Conservation (phyloP, 2,113 vertebrate species). For the Corydoras sp. region DNA sequence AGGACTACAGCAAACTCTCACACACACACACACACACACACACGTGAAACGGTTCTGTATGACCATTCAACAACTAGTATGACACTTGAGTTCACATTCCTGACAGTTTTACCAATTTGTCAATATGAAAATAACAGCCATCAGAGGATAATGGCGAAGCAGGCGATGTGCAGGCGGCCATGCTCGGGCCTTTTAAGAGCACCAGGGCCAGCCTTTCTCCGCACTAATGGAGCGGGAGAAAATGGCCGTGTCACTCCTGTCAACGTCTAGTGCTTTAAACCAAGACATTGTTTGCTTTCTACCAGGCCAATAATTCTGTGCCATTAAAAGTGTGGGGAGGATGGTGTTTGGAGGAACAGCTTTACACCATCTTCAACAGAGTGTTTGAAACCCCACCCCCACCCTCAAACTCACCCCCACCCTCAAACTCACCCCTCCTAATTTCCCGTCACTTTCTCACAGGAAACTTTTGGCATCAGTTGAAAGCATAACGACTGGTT, state of each 20-base stretch:
- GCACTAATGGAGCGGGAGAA: slow-evolving; percentile 64
- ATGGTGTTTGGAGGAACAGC: slow-evolving; percentile 54
- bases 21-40: not conserved
- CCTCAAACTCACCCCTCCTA: slow-evolving; percentile 61
- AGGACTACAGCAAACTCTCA: no score
- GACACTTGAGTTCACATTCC: slow-evolving; percentile 6
- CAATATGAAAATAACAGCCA: slow-evolving; percentile 55
- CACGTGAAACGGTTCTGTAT: not conserved
- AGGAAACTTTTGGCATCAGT: slow-evolving; percentile 78
- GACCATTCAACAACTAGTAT: slow-evolving; percentile 4
- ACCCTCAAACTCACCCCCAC: slow-evolving; percentile 41
- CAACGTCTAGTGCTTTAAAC: slow-evolving; percentile 78
- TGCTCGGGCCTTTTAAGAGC: slow-evolving; percentile 52
- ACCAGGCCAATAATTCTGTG: slow-evolving; percentile 77
- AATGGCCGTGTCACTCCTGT: slow-evolving; percentile 68
- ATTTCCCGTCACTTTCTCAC: slow-evolving; percentile 75
- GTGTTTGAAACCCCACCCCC: slow-evolving; percentile 35
- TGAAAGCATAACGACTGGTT: slow-evolving; percentile 92
- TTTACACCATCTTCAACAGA: slow-evolving; percentile 60
- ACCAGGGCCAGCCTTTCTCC: slow-evolving; percentile 54
- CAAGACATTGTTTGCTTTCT: slow-evolving; percentile 71
- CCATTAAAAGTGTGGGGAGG: slow-evolving; percentile 74
- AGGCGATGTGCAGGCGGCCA: slow-evolving; percentile 55
- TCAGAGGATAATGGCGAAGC: slow-evolving; percentile 58
- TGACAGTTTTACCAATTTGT: slow-evolving; percentile 43